Base-by-base conservation (phyloP, 1,140 invertebrate species). In the Lysiphlebus fabarum region DNA sequence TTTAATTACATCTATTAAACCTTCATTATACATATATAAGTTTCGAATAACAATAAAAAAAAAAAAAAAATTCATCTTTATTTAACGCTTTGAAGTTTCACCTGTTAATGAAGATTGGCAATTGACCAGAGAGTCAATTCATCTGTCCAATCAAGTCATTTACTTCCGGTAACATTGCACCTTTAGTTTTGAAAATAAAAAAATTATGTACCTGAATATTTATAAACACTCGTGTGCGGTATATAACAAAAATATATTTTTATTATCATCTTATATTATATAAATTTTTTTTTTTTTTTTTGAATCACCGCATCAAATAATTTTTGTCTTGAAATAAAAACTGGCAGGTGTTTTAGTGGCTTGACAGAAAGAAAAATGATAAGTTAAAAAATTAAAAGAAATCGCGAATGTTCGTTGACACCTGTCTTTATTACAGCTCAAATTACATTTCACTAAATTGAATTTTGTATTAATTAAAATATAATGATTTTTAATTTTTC, bases 361-460 rank as follows among this genome's bases (percentile, higher is more conserved):
- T 11, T 34, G n/a, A 38, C 11, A 51, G 14, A 51, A 51, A 38
- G 11, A 26, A 60, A 55, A 48, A 60, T 9, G n/a, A 58, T n/a
- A 49, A 41, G 41, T 53, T 36, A 40, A 33, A n/a, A 53, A 37
- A 53, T 14, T 7, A 45, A 42, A 42, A 53, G 53, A 53, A 60
- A 48, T 60, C 54, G 49, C 53, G 37, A 41, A 42, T 47, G 70
- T 73, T 73, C 68, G 73, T 75, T 74, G 70, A 75, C 73, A 76
- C 73, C 72, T 74, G 72, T 74, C 70, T 12, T 11, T 51, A 12
- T 37, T 38, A 49, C 6, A 26, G 17, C 17, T 51, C 49, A 38
- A 37, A 37, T 51, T 51, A 37, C 36, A 40, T 40, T 40, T 7
- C 17, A 26, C 17, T n/a, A n/a, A n/a, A n/a, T n/a, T n/a, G n/a